Conservation (phyloP, 1,140 invertebrate species). For the Muscidifurax raptorellus region DNA sequence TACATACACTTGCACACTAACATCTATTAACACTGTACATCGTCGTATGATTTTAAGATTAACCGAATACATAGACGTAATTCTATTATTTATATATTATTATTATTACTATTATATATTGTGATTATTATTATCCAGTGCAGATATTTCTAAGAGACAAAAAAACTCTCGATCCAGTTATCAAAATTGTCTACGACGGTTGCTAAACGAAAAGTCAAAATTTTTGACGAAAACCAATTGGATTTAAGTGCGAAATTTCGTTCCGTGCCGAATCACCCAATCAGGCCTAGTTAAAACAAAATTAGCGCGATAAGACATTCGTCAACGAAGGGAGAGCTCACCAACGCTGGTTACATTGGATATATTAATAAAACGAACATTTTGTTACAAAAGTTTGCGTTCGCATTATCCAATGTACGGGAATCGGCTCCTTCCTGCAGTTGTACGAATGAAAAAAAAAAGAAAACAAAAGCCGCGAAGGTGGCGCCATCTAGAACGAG, state of each 20-base stretch:
- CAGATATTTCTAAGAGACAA: conserved; percentile 71
- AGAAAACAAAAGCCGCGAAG: background rate
- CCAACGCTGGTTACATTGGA: background rate
- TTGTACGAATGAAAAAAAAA: background rate
- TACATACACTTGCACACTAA: conserved; percentile 36
- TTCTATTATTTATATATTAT: conserved; percentile 39
- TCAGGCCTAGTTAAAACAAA: conserved; percentile 57
- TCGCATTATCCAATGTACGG: too few relatives aligned
- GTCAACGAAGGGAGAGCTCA: conserved; percentile 42
- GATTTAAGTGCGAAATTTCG: conserved; percentile 39
- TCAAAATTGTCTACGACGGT: conserved; percentile 57
- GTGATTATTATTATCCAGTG: conserved; percentile 55
- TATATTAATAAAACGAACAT: too few relatives aligned
- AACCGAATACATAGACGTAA: conserved; percentile 42
- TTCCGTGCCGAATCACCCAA: conserved; percentile 56
- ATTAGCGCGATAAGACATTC: conserved; percentile 55
- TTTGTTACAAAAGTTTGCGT: too few relatives aligned
- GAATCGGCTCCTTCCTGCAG: conserved; percentile 1
- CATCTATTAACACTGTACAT: conserved; percentile 54
- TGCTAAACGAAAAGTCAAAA: conserved; percentile 11
- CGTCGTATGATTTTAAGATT: conserved; percentile 15
- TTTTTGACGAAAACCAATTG: conserved; percentile 35
- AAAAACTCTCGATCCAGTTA: conserved; percentile 56
- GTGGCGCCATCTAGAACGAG: background rate
- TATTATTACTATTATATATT: conserved; percentile 19